Evolutionary conservation across 2,797 vertebrate species (phyloP).

Genomic region (Semotilus atromaculatus): DNA sequence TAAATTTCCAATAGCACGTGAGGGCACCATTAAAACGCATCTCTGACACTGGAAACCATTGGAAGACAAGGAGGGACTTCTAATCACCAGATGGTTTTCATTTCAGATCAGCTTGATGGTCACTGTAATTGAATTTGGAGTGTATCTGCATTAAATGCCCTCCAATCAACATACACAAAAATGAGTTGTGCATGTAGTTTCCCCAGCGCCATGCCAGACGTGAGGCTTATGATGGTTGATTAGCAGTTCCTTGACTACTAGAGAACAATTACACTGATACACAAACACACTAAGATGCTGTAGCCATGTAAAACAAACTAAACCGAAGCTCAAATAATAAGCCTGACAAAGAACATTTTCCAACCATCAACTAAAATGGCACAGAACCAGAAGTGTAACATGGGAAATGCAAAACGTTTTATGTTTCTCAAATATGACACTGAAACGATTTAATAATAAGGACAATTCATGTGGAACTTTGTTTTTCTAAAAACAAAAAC

Average conservation of each 20-base stretch:
- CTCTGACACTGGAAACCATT: background rate
- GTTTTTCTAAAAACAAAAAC: background rate
- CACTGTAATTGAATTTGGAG: slow-evolving; percentile 64
- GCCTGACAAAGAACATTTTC: slow-evolving; percentile 74
- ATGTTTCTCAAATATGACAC: slow-evolving; percentile 36
- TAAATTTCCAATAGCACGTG: background rate
- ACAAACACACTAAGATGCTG: slow-evolving; percentile 46
- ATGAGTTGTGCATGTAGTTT: slow-evolving; percentile 32
- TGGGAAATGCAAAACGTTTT: slow-evolving; percentile 57
- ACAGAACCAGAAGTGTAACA: slow-evolving; percentile 66
- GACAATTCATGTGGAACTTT: background rate
- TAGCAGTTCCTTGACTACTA: slow-evolving; percentile 77
- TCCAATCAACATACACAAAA: slow-evolving; percentile 30
- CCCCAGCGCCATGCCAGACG: slow-evolving; percentile 62
- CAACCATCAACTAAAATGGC: slow-evolving; percentile 81
- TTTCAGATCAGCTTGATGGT: slow-evolving; percentile 72
- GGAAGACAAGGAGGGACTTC: background rate
- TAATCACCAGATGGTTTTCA: slow-evolving; percentile 63
- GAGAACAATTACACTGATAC: slow-evolving; percentile 68
- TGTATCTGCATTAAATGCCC: slow-evolving; percentile 65
- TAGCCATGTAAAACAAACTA: slow-evolving; percentile 56
- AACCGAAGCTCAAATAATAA: slow-evolving; percentile 73
- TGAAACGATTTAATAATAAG: slow-evolving; percentile 28
- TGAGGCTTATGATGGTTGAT: slow-evolving; percentile 81
- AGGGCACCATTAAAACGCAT: background rate